Conservation (phyloP, 2,113 vertebrate genomes). For the Brachypodius melanocephalos region DNA sequence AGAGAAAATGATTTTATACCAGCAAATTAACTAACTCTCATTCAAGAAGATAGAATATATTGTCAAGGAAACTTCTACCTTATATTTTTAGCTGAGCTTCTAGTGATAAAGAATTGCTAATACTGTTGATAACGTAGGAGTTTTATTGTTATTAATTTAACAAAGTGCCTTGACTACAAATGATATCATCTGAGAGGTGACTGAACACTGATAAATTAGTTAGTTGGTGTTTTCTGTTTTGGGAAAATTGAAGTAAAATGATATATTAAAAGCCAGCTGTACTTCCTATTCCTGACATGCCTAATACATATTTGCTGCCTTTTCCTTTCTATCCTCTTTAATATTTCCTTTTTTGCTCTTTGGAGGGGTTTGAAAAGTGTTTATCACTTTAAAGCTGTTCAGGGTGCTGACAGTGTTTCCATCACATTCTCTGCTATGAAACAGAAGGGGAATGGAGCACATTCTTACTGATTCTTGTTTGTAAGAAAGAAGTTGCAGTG, state of each 20-base stretch:
- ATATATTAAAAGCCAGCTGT: neutral
- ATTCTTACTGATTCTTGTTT: neutral
- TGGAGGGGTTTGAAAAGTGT: neutral
- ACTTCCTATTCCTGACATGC: neutral
- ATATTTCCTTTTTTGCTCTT: neutral
- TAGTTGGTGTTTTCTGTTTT: neutral
- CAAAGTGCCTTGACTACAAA: neutral
- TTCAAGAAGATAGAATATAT: fast-evolving
- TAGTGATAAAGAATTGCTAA: neutral
- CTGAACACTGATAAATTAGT: neutral
- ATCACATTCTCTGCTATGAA: neutral
- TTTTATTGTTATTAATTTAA: neutral
- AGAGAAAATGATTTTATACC: neutral
- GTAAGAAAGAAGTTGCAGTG: neutral
- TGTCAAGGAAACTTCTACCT: neutral
- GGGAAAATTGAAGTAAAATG: neutral
- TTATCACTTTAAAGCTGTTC: neutral
- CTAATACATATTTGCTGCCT: neutral
- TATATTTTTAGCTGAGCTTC: neutral
- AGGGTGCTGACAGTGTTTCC: neutral
- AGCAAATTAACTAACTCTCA: neutral
- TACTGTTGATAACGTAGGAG: neutral
- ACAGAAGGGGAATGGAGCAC: neutral
- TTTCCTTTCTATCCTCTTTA: neutral
- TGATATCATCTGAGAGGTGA: neutral